Conservation (phyloP, 2,888 invertebrate genomes). For the Strigamia transsilvanica region DNA sequence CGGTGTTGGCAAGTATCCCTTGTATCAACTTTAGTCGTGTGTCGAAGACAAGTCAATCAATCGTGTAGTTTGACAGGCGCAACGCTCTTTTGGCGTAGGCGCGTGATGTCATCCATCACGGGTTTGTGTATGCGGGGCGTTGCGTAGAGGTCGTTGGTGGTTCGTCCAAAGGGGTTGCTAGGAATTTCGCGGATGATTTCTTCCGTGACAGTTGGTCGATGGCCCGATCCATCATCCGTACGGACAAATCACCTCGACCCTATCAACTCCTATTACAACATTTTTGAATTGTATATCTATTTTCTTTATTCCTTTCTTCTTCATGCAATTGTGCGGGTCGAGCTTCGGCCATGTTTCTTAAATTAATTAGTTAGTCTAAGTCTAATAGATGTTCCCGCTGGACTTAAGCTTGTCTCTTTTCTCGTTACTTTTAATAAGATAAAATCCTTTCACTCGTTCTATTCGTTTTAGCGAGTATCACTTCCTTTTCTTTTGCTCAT, state of each 20-base stretch:
- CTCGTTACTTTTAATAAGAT: slow-evolving; percentile 47
- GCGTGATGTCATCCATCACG: slow-evolving; percentile 44
- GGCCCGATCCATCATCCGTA: slow-evolving; percentile 49
- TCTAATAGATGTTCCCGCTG: slow-evolving; percentile 45
- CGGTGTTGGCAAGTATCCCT: slow-evolving; percentile 18
- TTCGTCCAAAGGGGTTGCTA: slow-evolving; percentile 49
- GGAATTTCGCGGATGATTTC: slow-evolving; percentile 48
- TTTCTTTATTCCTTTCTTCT: not conserved
- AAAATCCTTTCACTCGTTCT: slow-evolving; percentile 38
- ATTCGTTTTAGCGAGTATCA: not conserved
- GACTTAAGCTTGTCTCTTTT: slow-evolving; percentile 42
- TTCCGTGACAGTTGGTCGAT: slow-evolving; percentile 46
- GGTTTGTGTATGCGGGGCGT: slow-evolving; percentile 36
- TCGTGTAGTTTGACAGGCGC: slow-evolving; percentile 40
- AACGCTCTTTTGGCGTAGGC: slow-evolving; percentile 23
- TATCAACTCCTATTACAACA: slow-evolving; percentile 22
- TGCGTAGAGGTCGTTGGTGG: slow-evolving; percentile 26
- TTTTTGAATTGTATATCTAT: not conserved
- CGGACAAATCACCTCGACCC: slow-evolving; percentile 45
- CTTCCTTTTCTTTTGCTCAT: slow-evolving; percentile 41
- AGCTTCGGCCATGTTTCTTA: not conserved
- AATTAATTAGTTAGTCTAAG: slow-evolving; percentile 43
- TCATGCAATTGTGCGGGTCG: not conserved
- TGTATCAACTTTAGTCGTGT: slow-evolving; percentile 38
- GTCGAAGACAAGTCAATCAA: slow-evolving; percentile 49